Base-by-base conservation (phyloP, 2,888 invertebrate genomes). In the Colletes collaris region DNA sequence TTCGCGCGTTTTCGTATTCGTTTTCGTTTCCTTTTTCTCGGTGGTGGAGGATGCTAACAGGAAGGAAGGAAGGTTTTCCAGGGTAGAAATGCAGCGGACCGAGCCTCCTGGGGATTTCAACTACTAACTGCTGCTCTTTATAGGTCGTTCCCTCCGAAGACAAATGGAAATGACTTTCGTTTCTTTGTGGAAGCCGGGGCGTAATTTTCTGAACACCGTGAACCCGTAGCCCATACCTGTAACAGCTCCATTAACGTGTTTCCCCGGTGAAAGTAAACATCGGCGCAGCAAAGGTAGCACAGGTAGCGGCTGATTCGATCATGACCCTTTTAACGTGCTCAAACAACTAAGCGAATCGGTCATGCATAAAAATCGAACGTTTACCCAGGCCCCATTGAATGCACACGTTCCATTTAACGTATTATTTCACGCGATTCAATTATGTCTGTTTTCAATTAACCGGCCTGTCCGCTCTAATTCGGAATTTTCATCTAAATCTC, bases 101-200 rank as follows among this genome's bases (percentile, higher is more conserved):
- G 52, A 52, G 50, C 13, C 67, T 53, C 65, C 16, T 35, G 58
- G 80, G 80, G 66, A 80, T 63, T 74, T 78, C 66, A 63, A 62
- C 53, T 50, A 27, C 70, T 74, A 69, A 70, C 63, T 66, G 53
- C 49, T 63, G 62, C 70, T 79, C 69, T 74, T 67, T 79, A 74
- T 63, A 74, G 55, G 44, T 70, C 69, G 65, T 69, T 74, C 58
- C 10, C 65, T 53, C 27, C 44, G 10, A 74, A 70, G 79, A 79
- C 70, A 81, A 79, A 79, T 79, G 70, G 81, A 74, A 75, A 81
- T 75, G 67, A 53, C 75, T 49, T 62, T 74, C 63, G 74, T 59
- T 80, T 66, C 80, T 73, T 71, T 79, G 62, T 67, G 62, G 27
- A 55, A 64, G 70, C 50, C 8, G 37, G 37, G 53, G 37, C 50